These are phyloP conservation scores for Bucorvus abyssinicus DNA, from an alignment of 2,797 vertebrate species.

Conservation along the genomic window DNA sequence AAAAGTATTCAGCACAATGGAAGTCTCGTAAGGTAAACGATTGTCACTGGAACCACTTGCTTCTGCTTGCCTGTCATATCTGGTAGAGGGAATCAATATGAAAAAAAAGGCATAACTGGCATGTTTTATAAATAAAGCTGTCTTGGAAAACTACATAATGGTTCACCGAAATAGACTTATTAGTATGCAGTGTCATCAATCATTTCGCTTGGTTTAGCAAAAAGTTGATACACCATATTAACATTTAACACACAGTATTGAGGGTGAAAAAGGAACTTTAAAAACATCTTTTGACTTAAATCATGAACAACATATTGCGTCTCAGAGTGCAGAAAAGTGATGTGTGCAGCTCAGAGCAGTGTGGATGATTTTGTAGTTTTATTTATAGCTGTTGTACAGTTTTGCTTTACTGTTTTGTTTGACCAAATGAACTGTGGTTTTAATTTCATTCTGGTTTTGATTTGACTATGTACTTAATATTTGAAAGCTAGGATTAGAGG, in stretches of 20 bases:
- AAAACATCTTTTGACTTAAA: neutral
- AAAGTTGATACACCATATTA: neutral
- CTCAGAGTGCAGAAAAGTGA: neutral
- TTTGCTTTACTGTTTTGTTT: neutral
- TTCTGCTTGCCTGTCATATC: neutral
- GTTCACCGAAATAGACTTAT: neutral
- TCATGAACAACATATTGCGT: neutral
- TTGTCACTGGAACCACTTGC: neutral
- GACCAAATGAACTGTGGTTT: neutral
- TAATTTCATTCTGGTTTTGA: neutral
- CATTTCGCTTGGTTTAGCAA: neutral
- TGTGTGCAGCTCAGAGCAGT: neutral
- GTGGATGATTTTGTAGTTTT: neutral
- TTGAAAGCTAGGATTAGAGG: neutral
- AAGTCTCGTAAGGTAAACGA: neutral
- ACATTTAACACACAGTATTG: neutral
- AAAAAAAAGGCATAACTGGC: neutral
- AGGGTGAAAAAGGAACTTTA: neutral
- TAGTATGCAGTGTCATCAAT: neutral
- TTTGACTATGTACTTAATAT: neutral
- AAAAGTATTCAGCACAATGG: neutral
- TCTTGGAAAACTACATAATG: neutral
- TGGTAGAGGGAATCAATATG: neutral
- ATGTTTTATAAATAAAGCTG: constrained; percentile 40
- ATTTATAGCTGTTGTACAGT: neutral